phyloP scores from a whole-genome alignment of 2,888 invertebrate species.

The Tetramorium bicarinatum region DNA sequence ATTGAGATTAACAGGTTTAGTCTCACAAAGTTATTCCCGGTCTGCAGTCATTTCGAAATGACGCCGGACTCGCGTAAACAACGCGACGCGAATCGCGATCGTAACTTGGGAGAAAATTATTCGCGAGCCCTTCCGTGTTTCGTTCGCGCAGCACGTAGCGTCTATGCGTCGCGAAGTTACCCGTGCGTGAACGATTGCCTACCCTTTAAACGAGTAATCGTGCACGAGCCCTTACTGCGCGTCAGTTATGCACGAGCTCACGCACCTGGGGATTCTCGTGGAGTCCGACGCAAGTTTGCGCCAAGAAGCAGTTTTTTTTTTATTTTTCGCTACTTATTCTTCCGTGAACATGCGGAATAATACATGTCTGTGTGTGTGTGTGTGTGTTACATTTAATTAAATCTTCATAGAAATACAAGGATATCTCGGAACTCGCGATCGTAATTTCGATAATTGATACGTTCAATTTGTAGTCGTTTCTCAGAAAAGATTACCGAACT shows the following conservation, averaged over 20 bases:
- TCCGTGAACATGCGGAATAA: neutral
- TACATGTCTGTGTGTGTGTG: neutral
- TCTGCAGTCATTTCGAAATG: neutral
- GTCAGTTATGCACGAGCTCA: constrained; percentile 48
- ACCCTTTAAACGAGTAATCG: constrained; percentile 55
- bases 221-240: constrained; percentile 46
- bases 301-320: constrained; percentile 11
- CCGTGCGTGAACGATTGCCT: constrained; percentile 51
- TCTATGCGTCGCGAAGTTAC: constrained; percentile 29
- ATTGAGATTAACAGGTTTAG: neutral
- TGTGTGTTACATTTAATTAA: neutral
- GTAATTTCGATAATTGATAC: neutral
- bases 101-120: constrained; percentile 30
- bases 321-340: constrained; percentile 35
- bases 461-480: neutral
- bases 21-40: neutral
- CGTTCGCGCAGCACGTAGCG: neutral
- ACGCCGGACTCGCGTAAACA: constrained; percentile 9
- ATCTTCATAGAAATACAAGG: neutral
- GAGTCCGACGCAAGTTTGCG: constrained; percentile 22
- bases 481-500: neutral
- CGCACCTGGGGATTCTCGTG: constrained; percentile 33
- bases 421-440: neutral
- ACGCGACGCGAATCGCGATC: neutral
- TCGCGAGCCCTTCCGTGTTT: constrained; percentile 7